These are phyloP conservation scores for Venusia cambrica DNA, from an alignment of 2,888 invertebrate species.

Conservation along the genomic window DNA sequence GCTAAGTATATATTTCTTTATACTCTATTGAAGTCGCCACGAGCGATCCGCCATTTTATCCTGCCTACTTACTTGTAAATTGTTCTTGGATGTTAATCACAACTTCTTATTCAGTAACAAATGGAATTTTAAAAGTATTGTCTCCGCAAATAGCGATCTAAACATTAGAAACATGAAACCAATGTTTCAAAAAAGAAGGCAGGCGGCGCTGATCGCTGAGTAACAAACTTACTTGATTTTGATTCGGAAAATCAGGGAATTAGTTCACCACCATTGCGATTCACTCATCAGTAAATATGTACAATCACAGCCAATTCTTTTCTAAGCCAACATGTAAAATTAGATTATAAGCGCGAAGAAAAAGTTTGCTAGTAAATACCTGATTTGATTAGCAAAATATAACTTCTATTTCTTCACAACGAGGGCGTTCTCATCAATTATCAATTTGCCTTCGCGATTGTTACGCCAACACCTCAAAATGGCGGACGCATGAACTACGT, in stretches of 20 bases:
- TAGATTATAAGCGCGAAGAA: background rate
- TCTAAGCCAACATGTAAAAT: constrained; percentile 1
- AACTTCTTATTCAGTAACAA: too few relatives aligned
- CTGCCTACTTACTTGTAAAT: constrained; percentile 15
- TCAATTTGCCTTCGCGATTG: constrained; percentile 59
- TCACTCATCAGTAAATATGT: constrained; percentile 15
- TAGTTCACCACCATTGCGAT: constrained; percentile 25
- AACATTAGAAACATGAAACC: constrained; percentile 8
- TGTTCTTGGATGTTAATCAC: too few relatives aligned
- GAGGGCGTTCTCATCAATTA: constrained; percentile 72
- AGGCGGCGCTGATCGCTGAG: constrained; percentile 59
- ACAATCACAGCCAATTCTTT: background rate
- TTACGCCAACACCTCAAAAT: constrained; percentile 69
- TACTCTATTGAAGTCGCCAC: constrained; percentile 1
- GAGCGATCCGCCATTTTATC: constrained; percentile 38
- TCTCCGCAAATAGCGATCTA: constrained; percentile 18
- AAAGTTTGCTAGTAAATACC: constrained; percentile 27
- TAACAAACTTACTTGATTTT: constrained; percentile 23
- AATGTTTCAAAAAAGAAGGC: constrained; percentile 37
- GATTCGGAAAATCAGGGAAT: constrained; percentile 19
- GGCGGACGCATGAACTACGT: constrained; percentile 50
- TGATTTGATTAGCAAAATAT: constrained; percentile 21
- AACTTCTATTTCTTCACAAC: constrained; percentile 62
- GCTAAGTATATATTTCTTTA: background rate
- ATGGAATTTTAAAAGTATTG: too few relatives aligned